Evolutionary conservation across 2,113 vertebrate genomes (phyloP), one percentile per base, ranked within the genome.

Genomic region (Passer domesticus): DNA sequence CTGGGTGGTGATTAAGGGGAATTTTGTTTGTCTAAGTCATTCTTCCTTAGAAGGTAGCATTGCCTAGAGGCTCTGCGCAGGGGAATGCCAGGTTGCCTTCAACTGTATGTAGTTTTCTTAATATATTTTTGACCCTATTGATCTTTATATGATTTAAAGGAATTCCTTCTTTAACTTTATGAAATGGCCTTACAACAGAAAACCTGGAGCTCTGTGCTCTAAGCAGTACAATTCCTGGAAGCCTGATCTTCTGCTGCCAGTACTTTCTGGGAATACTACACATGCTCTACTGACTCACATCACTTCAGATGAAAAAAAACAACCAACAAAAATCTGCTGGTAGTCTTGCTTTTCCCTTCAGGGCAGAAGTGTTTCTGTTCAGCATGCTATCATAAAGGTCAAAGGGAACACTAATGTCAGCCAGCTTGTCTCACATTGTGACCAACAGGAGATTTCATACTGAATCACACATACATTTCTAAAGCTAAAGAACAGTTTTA

Each of bases 211-310:
- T 18, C 27, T 31, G 6, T 83, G 39, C 56, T 81, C 31, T 82
- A 66, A 76, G 41, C 15, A 76, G 18, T 39, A 91, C 49, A 87
- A 64, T 93, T 96, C 75, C 87, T 78, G 72, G 79, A 96, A 96
- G n/a, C 19, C 15, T 2, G 7, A 17, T 77, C 63, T 89, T 46
- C 62, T 93, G 56, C 24, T 78, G 59, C 59, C 75, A 67, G 39
- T 83, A 67, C 27, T 83, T 96, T 90, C 85, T 95, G 90, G 75
- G 44, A 93, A 94, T 83, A 30, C 19, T 49, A 31, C 39, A 47
- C 50, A 44, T 37, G 52, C 8, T 59, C 44, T 68, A 60, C 66
- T 87, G 75, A 73, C 50, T 95, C 24, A 33, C n/a, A 83, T 60
- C 8, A 30, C 33, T 85, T 66, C 70, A 86, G 24, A 59, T 47